Evolutionary conservation across 2,888 invertebrate genomes (phyloP).

Genomic region (Exocentrus adspersus): DNA sequence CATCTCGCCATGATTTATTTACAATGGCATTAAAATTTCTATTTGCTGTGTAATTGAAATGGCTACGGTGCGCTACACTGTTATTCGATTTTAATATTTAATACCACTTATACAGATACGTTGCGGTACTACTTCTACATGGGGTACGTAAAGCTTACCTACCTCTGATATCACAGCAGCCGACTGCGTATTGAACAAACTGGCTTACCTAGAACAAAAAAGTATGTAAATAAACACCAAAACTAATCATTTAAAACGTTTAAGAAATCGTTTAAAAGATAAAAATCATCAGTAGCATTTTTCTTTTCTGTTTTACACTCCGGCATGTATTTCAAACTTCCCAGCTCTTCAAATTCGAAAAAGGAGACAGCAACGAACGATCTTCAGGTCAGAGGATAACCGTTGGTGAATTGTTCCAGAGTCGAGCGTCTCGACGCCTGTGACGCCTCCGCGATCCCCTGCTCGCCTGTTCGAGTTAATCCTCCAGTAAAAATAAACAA

Average conservation of each 20-base stretch:
- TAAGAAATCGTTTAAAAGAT: background rate
- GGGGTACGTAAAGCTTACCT: no score
- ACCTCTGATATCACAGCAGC: no score
- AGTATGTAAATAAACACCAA: background rate
- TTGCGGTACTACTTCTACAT: no score
- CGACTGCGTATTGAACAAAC: background rate
- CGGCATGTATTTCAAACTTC: slow-evolving; percentile 25
- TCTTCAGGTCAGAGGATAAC: slow-evolving; percentile 39
- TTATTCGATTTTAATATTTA: no score
- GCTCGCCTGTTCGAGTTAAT: slow-evolving; percentile 30
- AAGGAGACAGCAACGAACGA: slow-evolving; percentile 42
- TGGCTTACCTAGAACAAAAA: background rate
- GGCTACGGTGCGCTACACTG: no score
- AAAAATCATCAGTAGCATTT: background rate
- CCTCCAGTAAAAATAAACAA: slow-evolving; percentile 30
- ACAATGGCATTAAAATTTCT: no score
- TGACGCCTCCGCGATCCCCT: slow-evolving; percentile 16
- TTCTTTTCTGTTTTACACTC: background rate
- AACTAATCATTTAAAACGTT: background rate
- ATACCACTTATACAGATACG: no score
- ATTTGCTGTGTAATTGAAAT: no score
- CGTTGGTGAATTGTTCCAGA: slow-evolving; percentile 35
- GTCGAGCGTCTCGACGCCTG: slow-evolving; percentile 4
- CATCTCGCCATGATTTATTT: no score
- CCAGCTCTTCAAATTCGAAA: slow-evolving; percentile 33